phyloP scores from a whole-genome alignment of 2,113 vertebrate species.

The Myotis yumanensis region DNA sequence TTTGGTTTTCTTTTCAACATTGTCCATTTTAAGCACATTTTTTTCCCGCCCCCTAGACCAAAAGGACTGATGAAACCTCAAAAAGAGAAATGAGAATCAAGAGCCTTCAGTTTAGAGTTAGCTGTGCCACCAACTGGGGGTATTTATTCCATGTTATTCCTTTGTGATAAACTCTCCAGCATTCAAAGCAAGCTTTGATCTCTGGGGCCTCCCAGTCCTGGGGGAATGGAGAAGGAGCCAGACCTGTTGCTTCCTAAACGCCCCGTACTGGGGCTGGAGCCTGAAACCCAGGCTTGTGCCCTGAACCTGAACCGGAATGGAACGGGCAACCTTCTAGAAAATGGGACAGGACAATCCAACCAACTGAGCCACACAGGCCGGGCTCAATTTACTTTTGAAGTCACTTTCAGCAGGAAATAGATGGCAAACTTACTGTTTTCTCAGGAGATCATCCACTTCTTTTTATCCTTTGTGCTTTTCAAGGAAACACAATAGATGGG shows the following conservation, averaged over 20 bases:
- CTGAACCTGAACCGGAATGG: no score
- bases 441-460: not conserved
- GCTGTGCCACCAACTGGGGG: not conserved
- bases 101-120: not conserved
- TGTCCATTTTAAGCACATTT: not conserved
- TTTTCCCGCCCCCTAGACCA: not conserved
- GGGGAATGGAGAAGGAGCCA: not conserved
- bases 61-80: not conserved
- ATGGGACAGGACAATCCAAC: no score
- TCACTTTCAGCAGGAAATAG: slow-evolving; percentile 58
- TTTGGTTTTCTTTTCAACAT: not conserved
- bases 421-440: slow-evolving; percentile 52
- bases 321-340: no score
- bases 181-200: no score
- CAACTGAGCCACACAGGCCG: no score
- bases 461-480: slow-evolving; percentile 40
- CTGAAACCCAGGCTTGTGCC: no score
- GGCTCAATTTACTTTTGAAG: slow-evolving; percentile 66
- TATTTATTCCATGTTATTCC: not conserved
- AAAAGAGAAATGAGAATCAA: not conserved
- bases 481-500: slow-evolving; percentile 7
- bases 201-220: not conserved
- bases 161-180: not conserved
- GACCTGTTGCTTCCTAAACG: no score
- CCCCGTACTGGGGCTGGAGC: no score